phyloP scores from a whole-genome alignment of 1,140 invertebrate species.

The Limonius californicus region DNA sequence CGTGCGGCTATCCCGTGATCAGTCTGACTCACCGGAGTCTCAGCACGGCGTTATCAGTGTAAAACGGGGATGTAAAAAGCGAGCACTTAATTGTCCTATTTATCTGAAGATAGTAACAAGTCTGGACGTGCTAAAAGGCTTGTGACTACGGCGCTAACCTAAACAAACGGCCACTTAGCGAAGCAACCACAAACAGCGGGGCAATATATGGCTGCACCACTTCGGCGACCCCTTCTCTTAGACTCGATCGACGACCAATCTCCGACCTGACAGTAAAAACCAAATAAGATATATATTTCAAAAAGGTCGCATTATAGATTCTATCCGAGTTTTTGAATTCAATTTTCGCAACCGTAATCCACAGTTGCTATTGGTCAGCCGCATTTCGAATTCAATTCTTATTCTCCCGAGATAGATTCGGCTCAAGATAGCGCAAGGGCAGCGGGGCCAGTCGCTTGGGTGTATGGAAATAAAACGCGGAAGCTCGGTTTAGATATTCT shows the following conservation, averaged over 20 bases:
- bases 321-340: constrained; percentile 49
- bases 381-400: constrained; percentile 47
- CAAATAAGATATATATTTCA: constrained; percentile 43
- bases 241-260: constrained; percentile 15
- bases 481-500: constrained; percentile 39
- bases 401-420: constrained; percentile 46
- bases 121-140: constrained; percentile 42
- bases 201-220: constrained; percentile 28
- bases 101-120: constrained; percentile 34
- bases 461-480: constrained; percentile 42
- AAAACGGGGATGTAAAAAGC: background rate
- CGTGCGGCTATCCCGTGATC: constrained; percentile 10
- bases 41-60: background rate
- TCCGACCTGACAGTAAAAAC: constrained; percentile 34
- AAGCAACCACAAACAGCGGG: constrained; percentile 40
- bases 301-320: constrained; percentile 46
- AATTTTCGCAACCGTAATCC: constrained; percentile 47
- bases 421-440: constrained; percentile 24
- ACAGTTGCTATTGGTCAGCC: constrained; percentile 46
- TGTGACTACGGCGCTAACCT: constrained; percentile 25
- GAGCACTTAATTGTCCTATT: constrained; percentile 26
- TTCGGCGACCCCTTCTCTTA: constrained; percentile 1
- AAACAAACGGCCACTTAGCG: constrained; percentile 45
- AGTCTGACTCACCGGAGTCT: background rate
- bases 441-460: constrained; percentile 32